These are phyloP conservation scores for Palythoa caribaeorum DNA, from an alignment of 92 coral and sea anemone species.

Conservation along the genomic window DNA sequence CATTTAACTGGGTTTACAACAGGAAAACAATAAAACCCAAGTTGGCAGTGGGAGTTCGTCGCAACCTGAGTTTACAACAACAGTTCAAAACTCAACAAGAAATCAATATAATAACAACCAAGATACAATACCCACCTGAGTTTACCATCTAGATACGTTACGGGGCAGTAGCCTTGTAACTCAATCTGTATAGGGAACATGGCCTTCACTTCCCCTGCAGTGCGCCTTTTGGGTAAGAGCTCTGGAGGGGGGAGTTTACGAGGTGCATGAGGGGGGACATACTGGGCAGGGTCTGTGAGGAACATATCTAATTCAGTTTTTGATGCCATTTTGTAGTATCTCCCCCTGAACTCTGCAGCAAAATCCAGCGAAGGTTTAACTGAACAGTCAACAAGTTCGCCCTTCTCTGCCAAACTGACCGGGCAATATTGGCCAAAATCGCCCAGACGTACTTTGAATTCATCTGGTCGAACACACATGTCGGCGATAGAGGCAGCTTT, in stretches of 20 bases:
- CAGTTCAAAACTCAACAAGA: neutral
- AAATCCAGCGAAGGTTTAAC: constrained; percentile 82
- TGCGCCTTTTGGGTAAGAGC: constrained; percentile 83
- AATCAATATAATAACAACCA: neutral
- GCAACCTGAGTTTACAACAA: no score
- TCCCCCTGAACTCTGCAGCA: constrained; percentile 97
- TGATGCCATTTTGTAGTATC: constrained; percentile 94
- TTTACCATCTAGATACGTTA: constrained; percentile 94
- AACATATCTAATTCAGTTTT: constrained; percentile 86
- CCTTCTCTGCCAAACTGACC: constrained; percentile 95
- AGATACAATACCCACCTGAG: constrained; percentile 69
- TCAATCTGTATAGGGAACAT: constrained; percentile 94
- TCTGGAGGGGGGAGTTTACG: constrained; percentile 86
- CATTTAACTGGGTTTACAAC: no score
- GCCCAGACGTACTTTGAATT: constrained; percentile 86
- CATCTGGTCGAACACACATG: constrained; percentile 96
- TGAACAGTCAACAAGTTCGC: constrained; percentile 95
- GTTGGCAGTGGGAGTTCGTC: no score
- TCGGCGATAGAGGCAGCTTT: constrained; percentile 93
- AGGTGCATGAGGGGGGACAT: constrained; percentile 96
- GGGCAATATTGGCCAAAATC: constrained; percentile 97
- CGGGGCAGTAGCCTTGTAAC: constrained; percentile 97
- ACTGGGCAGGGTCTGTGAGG: constrained; percentile 84
- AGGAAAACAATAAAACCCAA: no score
- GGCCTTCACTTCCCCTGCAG: constrained; percentile 86